These are phyloP conservation scores for Notolabrus celidotus DNA, from an alignment of 2,797 vertebrate genomes.

Conservation along the genomic window DNA sequence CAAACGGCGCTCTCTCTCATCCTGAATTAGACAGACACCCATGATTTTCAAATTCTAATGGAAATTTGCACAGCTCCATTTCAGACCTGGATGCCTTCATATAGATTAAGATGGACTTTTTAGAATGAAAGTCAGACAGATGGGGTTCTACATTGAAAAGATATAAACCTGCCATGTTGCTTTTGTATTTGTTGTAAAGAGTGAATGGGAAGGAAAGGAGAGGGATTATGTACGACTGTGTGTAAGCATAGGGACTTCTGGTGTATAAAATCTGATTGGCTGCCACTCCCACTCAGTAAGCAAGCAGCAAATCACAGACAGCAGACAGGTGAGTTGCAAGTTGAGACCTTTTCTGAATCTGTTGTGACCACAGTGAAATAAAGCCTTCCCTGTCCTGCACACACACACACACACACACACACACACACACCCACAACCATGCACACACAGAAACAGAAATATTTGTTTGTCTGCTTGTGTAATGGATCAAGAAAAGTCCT, in stretches of 20 bases:
- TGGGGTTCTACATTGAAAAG: slow-evolving; percentile 17
- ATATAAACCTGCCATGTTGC: slow-evolving; percentile 30
- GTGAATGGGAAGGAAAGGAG: slow-evolving; percentile 28
- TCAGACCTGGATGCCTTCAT: slow-evolving; percentile 46
- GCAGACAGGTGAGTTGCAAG: slow-evolving; percentile 60
- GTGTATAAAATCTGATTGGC: slow-evolving; percentile 55
- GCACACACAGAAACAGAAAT: background rate
- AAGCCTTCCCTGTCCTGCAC: slow-evolving; percentile 1
- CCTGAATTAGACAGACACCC: slow-evolving; percentile 74
- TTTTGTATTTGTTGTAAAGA: slow-evolving; percentile 29
- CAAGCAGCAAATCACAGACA: slow-evolving; percentile 63
- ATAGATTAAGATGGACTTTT: slow-evolving; percentile 21
- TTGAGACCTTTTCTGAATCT: slow-evolving; percentile 75
- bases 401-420: slow-evolving; percentile 1
- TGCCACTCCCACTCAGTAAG: slow-evolving; percentile 65
- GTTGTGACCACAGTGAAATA: slow-evolving; percentile 49
- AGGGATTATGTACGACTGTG: slow-evolving; percentile 24
- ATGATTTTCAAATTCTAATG: slow-evolving; percentile 76
- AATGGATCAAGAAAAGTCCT: slow-evolving; percentile 46
- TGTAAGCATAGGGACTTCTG: slow-evolving; percentile 19
- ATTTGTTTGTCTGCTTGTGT: slow-evolving; percentile 37
- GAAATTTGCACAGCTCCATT: slow-evolving; percentile 76
- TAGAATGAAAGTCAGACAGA: slow-evolving; percentile 1
- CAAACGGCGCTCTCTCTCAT: slow-evolving; percentile 63
- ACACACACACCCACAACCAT: slow-evolving; percentile 2